Base-by-base conservation (phyloP, 2,888 invertebrate genomes). In the Girardia tigrina region DNA sequence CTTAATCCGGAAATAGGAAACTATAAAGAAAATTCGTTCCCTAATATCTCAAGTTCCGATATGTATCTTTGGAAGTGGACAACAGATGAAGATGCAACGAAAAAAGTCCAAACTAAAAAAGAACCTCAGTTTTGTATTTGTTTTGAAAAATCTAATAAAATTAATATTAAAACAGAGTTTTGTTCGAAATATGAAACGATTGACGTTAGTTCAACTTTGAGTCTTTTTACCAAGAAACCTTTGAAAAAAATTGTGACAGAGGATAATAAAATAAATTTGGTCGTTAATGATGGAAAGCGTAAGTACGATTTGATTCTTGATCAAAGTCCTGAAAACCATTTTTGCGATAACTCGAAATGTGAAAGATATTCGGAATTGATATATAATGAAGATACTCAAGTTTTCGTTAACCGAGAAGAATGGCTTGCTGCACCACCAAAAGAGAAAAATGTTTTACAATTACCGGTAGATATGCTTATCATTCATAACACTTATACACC, bases 401-500 rank as follows among this genome's bases (percentile, higher is more conserved):
- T 12, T 20, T 8, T 56, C n/a, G n/a, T 56, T 2, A 16, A 56
- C n/a, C n/a, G 56, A 56, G n/a, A 56, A 16, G 56, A 56, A 56
- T 56, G 56, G 56, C n/a, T 56, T 56, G 20, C 56, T 4, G 56
- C n/a, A 6, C n/a, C 4, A 4, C 56, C 56, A 2, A 12, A 12
- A 16, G 8, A 4, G 4, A 56, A 23, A 56, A 23, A 56, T 56
- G 23, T 12, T 2, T 23, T 56, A 12, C n/a, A n/a, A 8, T n/a
- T 56, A 4, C 56, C 56, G 2, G 56, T 56, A 56, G 56, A 56
- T 16, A 20, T 20, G 14, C 26, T 71, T 71, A 26, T 71, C 1
- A 71, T 71, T 26, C n/a, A 6, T 26, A 29, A 71, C n/a, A 71
- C 28, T 14, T 71, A 28, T 23, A 71, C 4, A 71, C 71, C 71